phyloP scores from a whole-genome alignment of 1,140 invertebrate species.

The Battus philenor region DNA sequence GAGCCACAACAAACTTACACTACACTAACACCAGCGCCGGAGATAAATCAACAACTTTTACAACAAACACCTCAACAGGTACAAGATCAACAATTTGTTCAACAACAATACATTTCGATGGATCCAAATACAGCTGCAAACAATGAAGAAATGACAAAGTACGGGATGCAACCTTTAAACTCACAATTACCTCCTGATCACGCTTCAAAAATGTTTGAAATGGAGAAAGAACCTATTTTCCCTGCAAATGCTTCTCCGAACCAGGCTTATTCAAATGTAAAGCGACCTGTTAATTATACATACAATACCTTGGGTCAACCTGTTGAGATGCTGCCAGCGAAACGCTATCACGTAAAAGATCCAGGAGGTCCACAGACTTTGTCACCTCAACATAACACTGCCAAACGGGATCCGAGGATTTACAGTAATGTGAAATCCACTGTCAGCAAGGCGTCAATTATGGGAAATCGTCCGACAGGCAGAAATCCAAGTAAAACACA shows the following conservation, averaged over 20 bases:
- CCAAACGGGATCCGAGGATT: slow-evolving; percentile 20
- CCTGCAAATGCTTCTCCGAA: slow-evolving; percentile 41
- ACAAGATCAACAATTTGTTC: slow-evolving; percentile 13
- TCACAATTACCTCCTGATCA: background rate
- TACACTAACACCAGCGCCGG: slow-evolving; percentile 13
- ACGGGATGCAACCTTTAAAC: background rate
- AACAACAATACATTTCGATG: slow-evolving; percentile 18
- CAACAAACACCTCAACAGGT: slow-evolving; percentile 21
- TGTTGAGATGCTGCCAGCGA: slow-evolving; percentile 37
- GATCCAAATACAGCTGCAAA: slow-evolving; percentile 18
- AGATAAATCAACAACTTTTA: slow-evolving; percentile 19
- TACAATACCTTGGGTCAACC: slow-evolving; percentile 62
- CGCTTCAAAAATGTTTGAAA: slow-evolving; percentile 15
- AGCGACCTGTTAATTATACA: slow-evolving; percentile 23
- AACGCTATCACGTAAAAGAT: slow-evolving; percentile 30
- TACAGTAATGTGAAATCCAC: slow-evolving; percentile 50
- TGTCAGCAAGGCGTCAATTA: slow-evolving; percentile 53
- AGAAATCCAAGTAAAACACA: slow-evolving; percentile 47
- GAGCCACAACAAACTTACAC: slow-evolving; percentile 27
- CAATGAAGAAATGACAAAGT: background rate
- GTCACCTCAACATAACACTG: slow-evolving; percentile 35
- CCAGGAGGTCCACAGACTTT: slow-evolving; percentile 48
- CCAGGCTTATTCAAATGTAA: slow-evolving; percentile 12
- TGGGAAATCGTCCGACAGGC: slow-evolving; percentile 29
- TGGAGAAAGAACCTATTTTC: slow-evolving; percentile 45